Conservation (phyloP, 1,140 invertebrate genomes). For the Megalopta genalis region DNA sequence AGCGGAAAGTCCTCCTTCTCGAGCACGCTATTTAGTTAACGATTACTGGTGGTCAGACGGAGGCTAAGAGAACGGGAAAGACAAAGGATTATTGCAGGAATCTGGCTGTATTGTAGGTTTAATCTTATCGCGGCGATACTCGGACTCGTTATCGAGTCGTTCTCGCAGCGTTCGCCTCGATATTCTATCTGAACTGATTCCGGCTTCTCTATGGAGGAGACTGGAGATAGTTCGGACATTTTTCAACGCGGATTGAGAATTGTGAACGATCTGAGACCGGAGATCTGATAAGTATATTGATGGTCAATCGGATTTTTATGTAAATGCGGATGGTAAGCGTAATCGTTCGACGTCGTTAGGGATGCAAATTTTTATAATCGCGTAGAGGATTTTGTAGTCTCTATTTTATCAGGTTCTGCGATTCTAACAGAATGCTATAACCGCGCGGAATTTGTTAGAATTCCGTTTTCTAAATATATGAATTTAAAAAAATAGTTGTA, state of each 20-base stretch:
- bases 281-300: too few species aligned
- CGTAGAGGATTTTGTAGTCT: neutral
- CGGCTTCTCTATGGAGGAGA: neutral
- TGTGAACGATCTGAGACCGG: too few species aligned
- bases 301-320: too few species aligned
- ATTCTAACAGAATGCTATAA: too few species aligned
- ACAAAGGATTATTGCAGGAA: neutral
- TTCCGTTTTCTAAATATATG: too few species aligned
- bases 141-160: neutral
- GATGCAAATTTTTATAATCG: neutral
- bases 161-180: neutral
- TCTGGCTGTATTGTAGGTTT: neutral
- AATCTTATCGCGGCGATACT: conserved; percentile 8
- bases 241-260: too few species aligned
- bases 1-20: neutral
- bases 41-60: neutral
- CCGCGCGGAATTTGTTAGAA: too few species aligned
- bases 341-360: too few species aligned
- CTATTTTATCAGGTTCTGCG: neutral
- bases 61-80: neutral
- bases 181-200: neutral
- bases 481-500: too few species aligned
- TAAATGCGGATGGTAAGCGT: too few species aligned
- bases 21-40: neutral
- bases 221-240: too few species aligned